Evolutionary conservation across 2,888 invertebrate genomes (phyloP), one percentile per base, ranked within the genome.

Genomic region (Drosophila quinaria): DNA sequence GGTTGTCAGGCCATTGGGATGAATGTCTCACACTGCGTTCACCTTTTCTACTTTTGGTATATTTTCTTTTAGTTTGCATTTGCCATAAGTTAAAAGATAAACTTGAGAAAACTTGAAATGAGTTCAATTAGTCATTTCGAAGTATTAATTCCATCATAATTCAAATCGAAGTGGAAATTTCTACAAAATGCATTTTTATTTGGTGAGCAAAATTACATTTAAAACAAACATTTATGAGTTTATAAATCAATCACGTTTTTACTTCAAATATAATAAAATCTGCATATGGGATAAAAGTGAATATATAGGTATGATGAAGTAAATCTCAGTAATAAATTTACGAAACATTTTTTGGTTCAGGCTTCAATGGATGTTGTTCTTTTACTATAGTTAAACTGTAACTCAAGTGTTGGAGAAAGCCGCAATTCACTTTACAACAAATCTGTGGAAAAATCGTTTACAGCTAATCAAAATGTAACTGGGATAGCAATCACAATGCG

Each of bases 1-100:
- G 67, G 71, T 64, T 80, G 89, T 76, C 82, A 88, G 83, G 63
- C 58, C 61, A 65, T 70, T 70, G 80, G 67, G 75, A 62, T 75
- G 70, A 80, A 72, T 75, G 75, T 66, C 68, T 70, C 70, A 68
- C 58, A 69, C 33, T 41, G 56, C 37, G 55, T 55, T 22, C 46
- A 73, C 64, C 66, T 64, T 61, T 51, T n/a, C 59, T 31, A 39
- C 13, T 42, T 59, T 63, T 44, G 25, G 9, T 17, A 0, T 31
- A 5, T 41, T 41, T 19, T 29, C 46, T 52, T 25, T 35, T 37
- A 44, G 56, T 66, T 51, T 75, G 83, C 71, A 76, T 52, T 69
- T 66, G 60, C 17, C 63, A 55, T 47, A 69, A 82, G 64, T 72
- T 78, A 47, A 41, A 29, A 74, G 70, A 65, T 75, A 79, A 88